Evolutionary conservation across 2,113 vertebrate species (phyloP), one percentile per base, ranked within the genome.

Genomic region (Embiotoca jacksoni): DNA sequence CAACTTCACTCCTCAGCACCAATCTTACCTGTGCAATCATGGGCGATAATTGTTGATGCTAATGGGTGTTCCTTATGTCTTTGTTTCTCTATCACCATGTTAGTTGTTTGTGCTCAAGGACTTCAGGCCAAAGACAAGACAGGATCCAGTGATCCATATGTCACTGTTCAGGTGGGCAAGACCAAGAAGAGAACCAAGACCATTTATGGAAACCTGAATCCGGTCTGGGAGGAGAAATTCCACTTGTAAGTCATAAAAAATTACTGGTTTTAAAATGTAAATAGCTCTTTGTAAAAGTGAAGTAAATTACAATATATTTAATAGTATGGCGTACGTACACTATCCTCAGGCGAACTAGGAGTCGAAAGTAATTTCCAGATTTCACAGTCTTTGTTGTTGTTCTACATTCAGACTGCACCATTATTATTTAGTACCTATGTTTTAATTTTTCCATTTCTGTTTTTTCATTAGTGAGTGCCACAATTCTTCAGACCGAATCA

Each of bases 131-230:
- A 99, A 92, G 98, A 99, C 87, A 99, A 99, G 89, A 99, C 98
- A 0, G 98, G 98, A 37, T 99, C 98, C 85, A 99, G 98, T 11
- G 98, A 99, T 89, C 98, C 98, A 0, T 99, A 99, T 0, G 98
- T 99, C 66, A 99, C 98, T 0, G 98, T 99, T 75, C 98, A 99
- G 93, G 98, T 99, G 52, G 97, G 98, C 59, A 99, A 99, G 92
- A 99, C 98, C 16, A 99, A 99, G 93, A 99, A 98, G 90, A 96
- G 98, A 72, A 99, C 98, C 72, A 99, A 99, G 91, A 99, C 98
- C 0, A 99, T 99, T 89, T 99, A 97, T 91, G 98, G 98, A 32
- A 99, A 99, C 85, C 95, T 99, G 79, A 99, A 99, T 89, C 98
- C 98, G 35, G 94, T 99, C 52, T 99, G 98, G 98, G 98, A 99